Percentiles rank a stretch among this genome's conserved stretches.
Conservation (phyloP, 2,888 invertebrate genomes). For the Hydrotaea cyrtoneurina region DNA sequence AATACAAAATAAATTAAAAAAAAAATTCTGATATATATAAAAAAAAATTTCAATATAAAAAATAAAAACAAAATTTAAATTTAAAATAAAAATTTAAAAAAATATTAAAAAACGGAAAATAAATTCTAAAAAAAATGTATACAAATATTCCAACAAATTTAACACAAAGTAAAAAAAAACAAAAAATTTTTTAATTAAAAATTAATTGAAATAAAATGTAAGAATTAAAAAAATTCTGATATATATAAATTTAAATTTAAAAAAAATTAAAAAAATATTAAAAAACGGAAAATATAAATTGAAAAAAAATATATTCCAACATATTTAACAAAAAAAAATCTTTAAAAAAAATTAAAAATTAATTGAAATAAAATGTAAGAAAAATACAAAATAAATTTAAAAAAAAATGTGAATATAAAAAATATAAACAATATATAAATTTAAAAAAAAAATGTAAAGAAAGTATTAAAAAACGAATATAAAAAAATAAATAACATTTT, state of each 20-base stretch:
- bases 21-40: too few relatives aligned
- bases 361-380: not conserved
- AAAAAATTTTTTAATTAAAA: too few relatives aligned
- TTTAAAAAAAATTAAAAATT: constrained; percentile 2
- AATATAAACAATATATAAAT: not conserved
- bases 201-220: too few relatives aligned
- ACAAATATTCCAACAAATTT: too few relatives aligned
- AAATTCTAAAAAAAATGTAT: too few relatives aligned
- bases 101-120: constrained; percentile 12
- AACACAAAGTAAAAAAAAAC: too few relatives aligned
- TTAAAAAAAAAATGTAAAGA: not conserved
- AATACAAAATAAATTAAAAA: too few relatives aligned
- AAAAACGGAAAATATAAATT: too few relatives aligned
- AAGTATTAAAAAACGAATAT: not conserved
- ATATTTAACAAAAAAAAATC: not conserved
- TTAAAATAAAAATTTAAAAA: constrained; percentile 14
- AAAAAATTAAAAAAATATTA: too few relatives aligned
- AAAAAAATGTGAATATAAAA: not conserved
- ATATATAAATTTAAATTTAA: too few relatives aligned
- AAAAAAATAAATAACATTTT: not conserved
- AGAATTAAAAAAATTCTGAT: too few relatives aligned
- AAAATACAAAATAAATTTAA: not conserved
- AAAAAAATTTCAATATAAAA: too few relatives aligned
- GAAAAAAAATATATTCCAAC: not conserved
- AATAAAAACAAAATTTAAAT: constrained; percentile 20